A percentile compares a stretch with the other conserved stretches of the same genome.
These are phyloP conservation scores for Platorchestia sp. DNA, from an alignment of 1,140 invertebrate genomes.

Conservation along the genomic window DNA sequence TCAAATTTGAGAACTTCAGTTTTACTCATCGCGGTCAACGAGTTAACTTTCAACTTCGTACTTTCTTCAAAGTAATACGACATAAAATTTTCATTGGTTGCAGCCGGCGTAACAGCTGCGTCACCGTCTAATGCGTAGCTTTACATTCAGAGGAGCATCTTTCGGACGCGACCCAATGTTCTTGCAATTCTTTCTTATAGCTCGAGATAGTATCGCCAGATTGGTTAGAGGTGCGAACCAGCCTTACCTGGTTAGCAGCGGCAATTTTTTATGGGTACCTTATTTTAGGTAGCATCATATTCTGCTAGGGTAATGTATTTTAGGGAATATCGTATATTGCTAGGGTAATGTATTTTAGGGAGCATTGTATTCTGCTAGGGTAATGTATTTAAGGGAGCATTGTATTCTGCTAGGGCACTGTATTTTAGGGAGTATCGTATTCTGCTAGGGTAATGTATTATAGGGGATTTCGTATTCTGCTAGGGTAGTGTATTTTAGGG, in stretches of 20 bases:
- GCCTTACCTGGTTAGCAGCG: not conserved
- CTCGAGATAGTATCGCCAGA: not conserved
- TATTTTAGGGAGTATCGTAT: not conserved
- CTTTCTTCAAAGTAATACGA: not conserved
- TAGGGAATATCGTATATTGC: not conserved
- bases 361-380: not conserved
- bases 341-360: not conserved
- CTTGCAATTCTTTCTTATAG: not conserved
- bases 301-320: not conserved
- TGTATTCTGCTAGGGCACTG: not conserved
- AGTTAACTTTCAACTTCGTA: too few relatives aligned
- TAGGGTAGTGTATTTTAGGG: not conserved
- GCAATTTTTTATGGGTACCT: not conserved
- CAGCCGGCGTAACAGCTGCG: not conserved
- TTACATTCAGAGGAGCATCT: not conserved
- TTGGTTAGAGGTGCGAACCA: not conserved
- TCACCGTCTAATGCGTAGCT: not conserved
- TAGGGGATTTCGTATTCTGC: not conserved
- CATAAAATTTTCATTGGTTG: not conserved
- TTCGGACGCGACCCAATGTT: not conserved
- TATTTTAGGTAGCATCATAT: not conserved
- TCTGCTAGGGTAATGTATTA: not conserved
- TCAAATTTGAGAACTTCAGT: too few relatives aligned
- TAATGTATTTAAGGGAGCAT: not conserved
- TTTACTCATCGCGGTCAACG: too few relatives aligned